Evolutionary conservation across 1,140 invertebrate species (phyloP), one percentile per base, ranked within the genome.

Genomic region (Caerostris darwini): DNA sequence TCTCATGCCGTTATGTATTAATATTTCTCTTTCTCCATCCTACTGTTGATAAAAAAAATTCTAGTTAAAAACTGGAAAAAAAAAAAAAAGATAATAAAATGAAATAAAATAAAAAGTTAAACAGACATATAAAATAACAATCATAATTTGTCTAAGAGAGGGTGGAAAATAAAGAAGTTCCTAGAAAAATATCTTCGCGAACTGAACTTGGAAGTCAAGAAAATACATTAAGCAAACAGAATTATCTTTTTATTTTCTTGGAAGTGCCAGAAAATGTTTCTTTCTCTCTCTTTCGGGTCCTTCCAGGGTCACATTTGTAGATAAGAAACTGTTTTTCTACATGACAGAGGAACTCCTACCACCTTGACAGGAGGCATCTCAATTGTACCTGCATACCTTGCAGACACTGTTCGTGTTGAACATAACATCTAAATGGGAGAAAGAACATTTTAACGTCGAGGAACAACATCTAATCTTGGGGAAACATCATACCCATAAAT

Each of bases 401-500:
- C 57, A 82, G 58, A 77, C 77, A 53, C 59, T 12, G 58, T 61
- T n/a, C 53, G 77, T 85, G 81, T 92, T 77, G 10, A 91, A 81
- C 69, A 81, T 81, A 91, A 81, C 57, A 50, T 58, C 67, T 69
- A 53, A 91, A 61, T 82, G 90, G 90, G 64, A 90, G 69, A 59
- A 89, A 89, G 53, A 58, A 58, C 50, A 54, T 92, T 92, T 92
- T 67, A 69, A 85, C 77, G 90, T 58, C 81, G 5, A 92, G 19
- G 59, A 82, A 91, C 90, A 91, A 53, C 17, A 34, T 91, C 90
- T 92, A 85, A 92, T 92, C 90, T 83, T 17, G 17, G 0, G 53
- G 77, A 50, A 83, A 34, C 59, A 92, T 92, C 90, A 57, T 50
- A 81, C 77, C 61, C 77, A 61, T 92, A 92, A 92, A 92, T 92